Evolutionary conservation across 2,797 vertebrate species (phyloP), one percentile per base, ranked within the genome.

Genomic region (Notolabrus celidotus): DNA sequence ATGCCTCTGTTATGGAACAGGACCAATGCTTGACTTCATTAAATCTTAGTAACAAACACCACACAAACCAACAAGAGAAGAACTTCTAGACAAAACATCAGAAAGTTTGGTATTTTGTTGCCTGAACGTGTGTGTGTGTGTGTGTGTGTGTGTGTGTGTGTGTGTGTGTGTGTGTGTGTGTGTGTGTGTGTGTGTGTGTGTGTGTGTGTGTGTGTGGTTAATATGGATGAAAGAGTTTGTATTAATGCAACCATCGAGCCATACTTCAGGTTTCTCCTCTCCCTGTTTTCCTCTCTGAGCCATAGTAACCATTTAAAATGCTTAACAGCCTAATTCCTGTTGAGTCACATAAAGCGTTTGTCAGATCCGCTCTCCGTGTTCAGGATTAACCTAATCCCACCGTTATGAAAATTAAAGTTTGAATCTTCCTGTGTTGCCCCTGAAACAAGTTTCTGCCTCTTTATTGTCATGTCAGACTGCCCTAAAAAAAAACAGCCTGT

Each of bases 361-460:
- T 90, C 69, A 82, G 72, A 89, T 90, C 74, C 63, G 67, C 60
- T 65, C 73, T 71, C 71, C 52, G 22, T 74, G 61, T 91, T 88
- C 68, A 41, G 86, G 87, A 93, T 92, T 93, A 92, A 71, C 63
- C 62, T 89, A 92, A 92, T 92, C 85, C 85, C 49, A 56, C 71
- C 74, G 58, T 88, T 87, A 82, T 79, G 77, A 91, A 90, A 90
- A 88, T 84, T 68, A 85, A 82, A 88, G 66, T 83, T 85, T 66
- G 80, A 79, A 59, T 78, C 62, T 85, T 69, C 75, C 60, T 54
- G 67, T 73, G 68, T 72, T 63, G 41, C 58, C 72, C 67, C 65
- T 71, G 61, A 82, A 90, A 83, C 81, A 82, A 88, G 67, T 86
- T 86, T 82, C 67, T 76, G 67, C 33, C 52, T 83, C 72, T 84